A percentile compares a stretch with the other conserved stretches of the same genome.
phyloP scores from a whole-genome alignment of 2,888 invertebrate species.

The Drosophila picticornis region DNA sequence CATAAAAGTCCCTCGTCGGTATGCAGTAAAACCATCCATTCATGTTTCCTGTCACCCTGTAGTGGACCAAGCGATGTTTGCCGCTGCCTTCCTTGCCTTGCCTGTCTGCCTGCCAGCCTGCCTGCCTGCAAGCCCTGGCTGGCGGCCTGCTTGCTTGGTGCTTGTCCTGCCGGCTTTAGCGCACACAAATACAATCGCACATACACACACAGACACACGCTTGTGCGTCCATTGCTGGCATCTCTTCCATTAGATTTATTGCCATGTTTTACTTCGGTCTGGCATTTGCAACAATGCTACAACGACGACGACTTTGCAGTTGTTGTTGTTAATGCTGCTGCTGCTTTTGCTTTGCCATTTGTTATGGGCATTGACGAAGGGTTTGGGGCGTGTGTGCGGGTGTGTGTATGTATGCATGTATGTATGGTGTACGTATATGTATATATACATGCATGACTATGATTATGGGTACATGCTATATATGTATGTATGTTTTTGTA shows the following conservation, averaged over 20 bases:
- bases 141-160: conserved; percentile 2
- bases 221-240: conserved; percentile 53
- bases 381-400: conserved; percentile 20
- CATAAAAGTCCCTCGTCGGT: conserved; percentile 45
- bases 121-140: neutral
- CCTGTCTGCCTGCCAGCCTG: conserved; percentile 35
- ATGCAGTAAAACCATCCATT: conserved; percentile 78
- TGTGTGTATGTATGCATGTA: conserved; percentile 25
- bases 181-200: conserved; percentile 16
- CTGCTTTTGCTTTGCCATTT: conserved; percentile 46
- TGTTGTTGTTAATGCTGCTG: conserved; percentile 38
- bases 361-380: conserved; percentile 34
- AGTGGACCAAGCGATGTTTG: conserved; percentile 65
- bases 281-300: conserved; percentile 51
- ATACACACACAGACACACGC: neutral
- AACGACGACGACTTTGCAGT: conserved; percentile 24
- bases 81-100: conserved; percentile 3
- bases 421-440: conserved; percentile 1
- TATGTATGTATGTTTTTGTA: conserved; percentile 9
- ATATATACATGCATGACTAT: conserved; percentile 1
- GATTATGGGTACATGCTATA: neutral
- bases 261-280: conserved; percentile 77
- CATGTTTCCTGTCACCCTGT: conserved; percentile 80
- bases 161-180: conserved; percentile 42
- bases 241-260: conserved; percentile 82